Evolutionary conservation across 2,888 invertebrate genomes (phyloP).

Genomic region (Nomada fucata): DNA sequence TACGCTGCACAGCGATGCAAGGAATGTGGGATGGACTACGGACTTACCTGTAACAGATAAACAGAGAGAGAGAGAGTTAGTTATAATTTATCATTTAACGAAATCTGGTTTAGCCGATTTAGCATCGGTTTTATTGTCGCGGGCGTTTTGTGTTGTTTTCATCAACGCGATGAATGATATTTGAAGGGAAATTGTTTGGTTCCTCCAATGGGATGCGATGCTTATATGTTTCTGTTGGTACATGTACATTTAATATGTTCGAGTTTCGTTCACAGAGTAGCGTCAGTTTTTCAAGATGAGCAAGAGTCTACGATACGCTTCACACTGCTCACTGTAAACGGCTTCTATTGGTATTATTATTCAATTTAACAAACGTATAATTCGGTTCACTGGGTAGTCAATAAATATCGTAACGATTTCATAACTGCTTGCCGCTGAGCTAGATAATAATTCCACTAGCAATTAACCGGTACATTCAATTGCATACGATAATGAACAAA

Average conservation of each 20-base stretch:
- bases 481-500: neutral
- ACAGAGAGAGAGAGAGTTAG: neutral
- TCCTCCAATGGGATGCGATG: no score
- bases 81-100: neutral
- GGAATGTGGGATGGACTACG: neutral
- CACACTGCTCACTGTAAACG: no score
- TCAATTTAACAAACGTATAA: neutral
- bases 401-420: neutral
- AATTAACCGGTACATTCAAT: neutral
- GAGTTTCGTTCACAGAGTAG: no score
- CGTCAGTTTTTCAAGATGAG: no score
- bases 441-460: neutral
- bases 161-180: no score
- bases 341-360: no score
- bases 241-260: no score
- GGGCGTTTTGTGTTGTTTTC: no score
- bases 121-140: no score
- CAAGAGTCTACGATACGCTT: no score
- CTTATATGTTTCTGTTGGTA: no score
- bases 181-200: no score
- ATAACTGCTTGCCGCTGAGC: conserved; percentile 14
- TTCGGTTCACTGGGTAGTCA: neutral
- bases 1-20: neutral
- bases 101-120: neutral
- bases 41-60: conserved; percentile 47